These are phyloP conservation scores for Valencia hispanica DNA, from an alignment of 2,797 vertebrate species.

Conservation along the genomic window DNA sequence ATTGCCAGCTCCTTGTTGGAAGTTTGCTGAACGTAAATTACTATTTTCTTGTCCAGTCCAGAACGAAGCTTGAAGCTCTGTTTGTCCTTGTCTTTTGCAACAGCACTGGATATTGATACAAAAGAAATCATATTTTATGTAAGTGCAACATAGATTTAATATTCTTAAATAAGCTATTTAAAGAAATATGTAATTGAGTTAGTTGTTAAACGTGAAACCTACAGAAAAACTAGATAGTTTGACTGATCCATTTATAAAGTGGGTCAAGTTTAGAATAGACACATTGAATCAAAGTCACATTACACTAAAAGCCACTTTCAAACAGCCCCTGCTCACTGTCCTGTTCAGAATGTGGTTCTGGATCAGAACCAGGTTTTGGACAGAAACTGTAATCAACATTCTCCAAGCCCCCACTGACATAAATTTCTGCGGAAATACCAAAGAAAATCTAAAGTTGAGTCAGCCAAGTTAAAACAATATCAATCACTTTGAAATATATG, in stretches of 20 bases:
- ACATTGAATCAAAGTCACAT: conserved; percentile 32
- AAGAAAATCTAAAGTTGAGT: conserved; percentile 10
- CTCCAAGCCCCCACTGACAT: conserved; percentile 21
- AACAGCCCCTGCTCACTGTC: conserved; percentile 15
- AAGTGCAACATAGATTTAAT: background rate
- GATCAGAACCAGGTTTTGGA: conserved; percentile 22
- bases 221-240: background rate
- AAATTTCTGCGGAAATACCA: conserved; percentile 39
- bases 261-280: conserved; percentile 1
- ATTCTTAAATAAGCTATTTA: background rate
- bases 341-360: conserved; percentile 5
- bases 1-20: conserved; percentile 98
- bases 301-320: conserved; percentile 5
- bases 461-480: conserved; percentile 3
- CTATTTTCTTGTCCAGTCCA: conserved; percentile 97
- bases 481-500: conserved; percentile 22
- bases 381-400: conserved; percentile 44
- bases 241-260: background rate
- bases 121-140: background rate
- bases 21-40: conserved; percentile 96
- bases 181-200: background rate
- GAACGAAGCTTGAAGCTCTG: conserved; percentile 98
- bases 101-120: conserved; percentile 81
- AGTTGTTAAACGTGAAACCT: background rate
- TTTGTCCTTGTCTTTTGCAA: conserved; percentile 98